A percentile compares a stretch with the other conserved stretches of the same genome.
Conservation (phyloP, 2,797 vertebrate genomes). For the Nasua narica region DNA sequence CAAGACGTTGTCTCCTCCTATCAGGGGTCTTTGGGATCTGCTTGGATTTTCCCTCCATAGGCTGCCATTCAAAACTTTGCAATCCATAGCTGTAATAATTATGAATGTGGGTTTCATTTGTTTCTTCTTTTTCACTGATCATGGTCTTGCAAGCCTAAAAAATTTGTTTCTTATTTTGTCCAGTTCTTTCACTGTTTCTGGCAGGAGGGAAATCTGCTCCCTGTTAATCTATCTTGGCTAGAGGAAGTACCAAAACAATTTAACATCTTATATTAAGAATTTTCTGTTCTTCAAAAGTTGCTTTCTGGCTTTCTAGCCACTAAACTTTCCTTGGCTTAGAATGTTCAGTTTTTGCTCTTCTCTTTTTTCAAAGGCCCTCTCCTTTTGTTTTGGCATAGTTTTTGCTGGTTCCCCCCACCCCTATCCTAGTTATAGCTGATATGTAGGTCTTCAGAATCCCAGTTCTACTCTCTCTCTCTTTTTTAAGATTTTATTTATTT, state of each 20-base stretch:
- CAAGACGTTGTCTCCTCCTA: background rate
- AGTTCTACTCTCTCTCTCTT: background rate
- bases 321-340: background rate
- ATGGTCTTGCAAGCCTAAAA: background rate
- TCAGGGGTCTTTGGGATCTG: background rate
- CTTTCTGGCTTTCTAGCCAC: background rate
- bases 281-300: background rate
- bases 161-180: background rate
- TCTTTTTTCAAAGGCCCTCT: background rate
- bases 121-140: background rate
- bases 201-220: background rate
- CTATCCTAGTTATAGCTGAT: background rate
- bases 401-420: background rate
- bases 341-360: background rate
- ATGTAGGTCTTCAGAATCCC: background rate
- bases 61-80: background rate
- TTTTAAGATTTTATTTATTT: too few species aligned
- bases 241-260: background rate
- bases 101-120: background rate
- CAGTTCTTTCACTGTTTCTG: background rate
- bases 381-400: background rate
- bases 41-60: background rate
- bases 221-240: background rate
- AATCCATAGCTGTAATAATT: background rate
- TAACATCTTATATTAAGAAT: background rate